Base-by-base conservation (phyloP, 2,113 vertebrate genomes). In the Ammodytes dubius region DNA sequence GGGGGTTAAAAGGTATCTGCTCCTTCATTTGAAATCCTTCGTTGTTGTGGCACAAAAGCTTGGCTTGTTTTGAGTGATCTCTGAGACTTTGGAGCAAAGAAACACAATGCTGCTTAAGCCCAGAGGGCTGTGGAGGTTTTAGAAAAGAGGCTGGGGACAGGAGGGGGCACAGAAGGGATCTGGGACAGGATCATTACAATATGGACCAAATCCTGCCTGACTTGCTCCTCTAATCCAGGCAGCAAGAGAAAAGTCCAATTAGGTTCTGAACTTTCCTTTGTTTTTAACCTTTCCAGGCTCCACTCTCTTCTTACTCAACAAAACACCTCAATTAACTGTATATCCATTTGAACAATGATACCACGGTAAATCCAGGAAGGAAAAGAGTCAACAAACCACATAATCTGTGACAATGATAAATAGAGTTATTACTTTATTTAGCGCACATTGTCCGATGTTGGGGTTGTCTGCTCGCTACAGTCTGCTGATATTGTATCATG, bases 121-220 rank as follows among this genome's bases (percentile, higher is more conserved):
- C 83, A 80, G 82, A 83, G 80, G 74, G 77, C 66, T 64, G 59
- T 69, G 71, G 82, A 74, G 74, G 82, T 42, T 84, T 89, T 83
- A 81, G 52, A 61, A 85, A 88, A 79, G 71, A 81, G 77, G 52
- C 85, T 71, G 69, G 65, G 76, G 78, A 82, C 46, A 47, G 49
- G 58, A 56, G 39, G 58, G 66, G 70, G 76, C 78, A 43, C 75
- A 77, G 79, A 84, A 82, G 81, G 87, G 82, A 89, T 90, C 83
- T 91, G 91, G 85, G 79, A 87, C 88, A 87, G 86, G 89, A 93
- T 93, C 93, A 93, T 95, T 92, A 93, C 88, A 87, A 91, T 86
- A 89, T 85, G 77, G 81, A 68, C 85, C 81, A 91, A 92, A 92
- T 91, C 90, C 91, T 90, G 68, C 79, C 61, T 83, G 89, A 91